Evolutionary conservation across 2,888 invertebrate genomes (phyloP), one percentile per base, ranked within the genome.

Genomic region (Athripsodes cinereus): DNA sequence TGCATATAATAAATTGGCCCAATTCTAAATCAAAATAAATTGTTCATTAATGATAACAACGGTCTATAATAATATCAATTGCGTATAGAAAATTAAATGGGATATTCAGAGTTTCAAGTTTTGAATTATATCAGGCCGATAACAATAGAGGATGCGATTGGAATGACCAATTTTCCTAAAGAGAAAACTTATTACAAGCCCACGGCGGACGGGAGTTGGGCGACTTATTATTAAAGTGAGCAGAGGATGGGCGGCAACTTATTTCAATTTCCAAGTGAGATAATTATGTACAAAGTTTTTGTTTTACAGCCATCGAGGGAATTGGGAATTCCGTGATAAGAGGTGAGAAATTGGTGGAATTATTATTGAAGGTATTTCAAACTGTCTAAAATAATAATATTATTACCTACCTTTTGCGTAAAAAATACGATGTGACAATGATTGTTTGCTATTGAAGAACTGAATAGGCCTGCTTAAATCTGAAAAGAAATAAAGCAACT

Each of bases 231-330:
- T 6, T 6, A 10, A 26, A 26, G 26, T n/a, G n/a, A n/a, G n/a
- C n/a, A n/a, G 26, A 6, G 26, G 26, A 26, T 26, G 40, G 40
- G 40, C 13, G 40, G 40, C 40, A 16, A 40, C 40, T 40, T 40
- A 40, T 40, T 40, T 40, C 40, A 40, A 40, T 40, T 40, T 40
- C 40, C 16, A 40, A 40, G 40, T 13, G 40, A 40, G 40, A 40
- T 40, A 40, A 40, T 40, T 40, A 40, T 40, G 40, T 40, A 40
- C 3, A 40, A 40, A 40, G 40, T 40, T 40, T 40, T 40, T 40
- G 40, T 40, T 16, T 16, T 40, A 40, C 40, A 16, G 40, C 40
- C 40, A 40, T 16, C 40, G 40, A 40, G 40, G 40, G 40, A 13
- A 40, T 40, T 16, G 40, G 40, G n/a, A 40, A 16, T 40, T 16